phyloP scores from a whole-genome alignment of 2,113 vertebrate species.

The Pachyramphus minor region DNA sequence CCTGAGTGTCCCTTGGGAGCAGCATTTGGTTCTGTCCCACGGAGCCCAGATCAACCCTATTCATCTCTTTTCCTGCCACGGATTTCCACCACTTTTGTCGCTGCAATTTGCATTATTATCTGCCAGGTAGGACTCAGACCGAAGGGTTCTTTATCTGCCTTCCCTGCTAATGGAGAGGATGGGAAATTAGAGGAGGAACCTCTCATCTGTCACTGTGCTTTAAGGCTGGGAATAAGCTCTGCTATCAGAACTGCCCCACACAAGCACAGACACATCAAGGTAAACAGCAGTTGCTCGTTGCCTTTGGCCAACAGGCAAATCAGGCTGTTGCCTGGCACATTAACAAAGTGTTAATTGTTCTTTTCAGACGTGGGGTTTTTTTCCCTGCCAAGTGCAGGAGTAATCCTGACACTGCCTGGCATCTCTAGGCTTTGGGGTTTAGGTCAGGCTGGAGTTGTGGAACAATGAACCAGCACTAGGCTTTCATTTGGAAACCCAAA shows the following conservation, averaged over 20 bases:
- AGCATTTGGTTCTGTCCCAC: background rate
- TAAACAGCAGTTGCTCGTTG: background rate
- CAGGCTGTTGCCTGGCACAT: conserved; percentile 46
- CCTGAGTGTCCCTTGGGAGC: background rate
- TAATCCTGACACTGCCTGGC: conserved; percentile 62
- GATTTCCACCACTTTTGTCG: background rate
- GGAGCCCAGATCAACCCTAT: background rate
- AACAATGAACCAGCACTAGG: background rate
- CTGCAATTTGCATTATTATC: background rate
- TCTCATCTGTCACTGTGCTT: background rate
- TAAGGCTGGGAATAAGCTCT: background rate
- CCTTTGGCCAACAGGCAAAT: conserved; percentile 57
- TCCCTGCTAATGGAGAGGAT: background rate
- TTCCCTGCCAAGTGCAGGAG: conserved; percentile 57
- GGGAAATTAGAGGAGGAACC: background rate
- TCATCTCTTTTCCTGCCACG: background rate
- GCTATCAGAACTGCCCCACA: background rate
- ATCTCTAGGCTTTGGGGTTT: conserved; percentile 56
- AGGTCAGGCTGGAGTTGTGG: conserved; percentile 1
- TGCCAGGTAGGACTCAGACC: background rate
- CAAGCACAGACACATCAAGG: conserved; percentile 11
- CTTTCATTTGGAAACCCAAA: conserved; percentile 28
- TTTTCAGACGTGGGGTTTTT: conserved; percentile 50
- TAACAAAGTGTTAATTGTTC: conserved; percentile 69
- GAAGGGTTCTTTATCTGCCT: background rate